Evolutionary conservation across 2,888 invertebrate species (phyloP).

Genomic region (Nomada lathburiana): DNA sequence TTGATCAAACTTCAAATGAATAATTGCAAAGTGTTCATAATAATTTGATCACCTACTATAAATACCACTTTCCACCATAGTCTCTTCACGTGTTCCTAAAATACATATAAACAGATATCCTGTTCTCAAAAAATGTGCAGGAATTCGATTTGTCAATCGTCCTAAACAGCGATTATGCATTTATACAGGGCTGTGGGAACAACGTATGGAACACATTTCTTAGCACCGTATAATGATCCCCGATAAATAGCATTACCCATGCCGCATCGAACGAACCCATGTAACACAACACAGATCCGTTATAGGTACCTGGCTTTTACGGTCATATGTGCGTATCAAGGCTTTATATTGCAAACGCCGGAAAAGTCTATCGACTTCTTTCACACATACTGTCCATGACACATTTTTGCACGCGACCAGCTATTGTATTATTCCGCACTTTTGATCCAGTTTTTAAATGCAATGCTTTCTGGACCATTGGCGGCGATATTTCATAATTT

Average conservation of each 20-base stretch:
- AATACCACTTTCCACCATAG: neutral
- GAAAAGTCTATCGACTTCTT: conserved; percentile 61
- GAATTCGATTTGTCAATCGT: neutral
- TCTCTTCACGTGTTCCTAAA: neutral
- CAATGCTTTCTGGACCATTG: conserved; percentile 60
- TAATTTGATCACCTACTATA: too few species aligned
- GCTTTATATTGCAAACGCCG: conserved; percentile 60
- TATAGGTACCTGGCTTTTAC: conserved; percentile 56
- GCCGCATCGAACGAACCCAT: conserved; percentile 2
- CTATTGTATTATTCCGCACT: conserved; percentile 37
- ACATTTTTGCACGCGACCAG: conserved; percentile 50
- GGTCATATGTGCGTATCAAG: conserved; percentile 47
- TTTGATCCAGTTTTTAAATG: conserved; percentile 56
- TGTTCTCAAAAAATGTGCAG: neutral
- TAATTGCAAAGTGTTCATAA: too few species aligned
- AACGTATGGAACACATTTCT: neutral
- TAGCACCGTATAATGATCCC: conserved; percentile 10
- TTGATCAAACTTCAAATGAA: too few species aligned
- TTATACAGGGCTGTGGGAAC: neutral
- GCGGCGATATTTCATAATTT: conserved; percentile 57
- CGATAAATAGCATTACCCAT: conserved; percentile 45
- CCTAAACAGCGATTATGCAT: neutral
- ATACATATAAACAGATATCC: neutral
- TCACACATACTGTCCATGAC: conserved; percentile 60
- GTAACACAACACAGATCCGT: conserved; percentile 53